Evolutionary conservation across 1,140 invertebrate genomes (phyloP).

Genomic region (Trichonephila clavata): DNA sequence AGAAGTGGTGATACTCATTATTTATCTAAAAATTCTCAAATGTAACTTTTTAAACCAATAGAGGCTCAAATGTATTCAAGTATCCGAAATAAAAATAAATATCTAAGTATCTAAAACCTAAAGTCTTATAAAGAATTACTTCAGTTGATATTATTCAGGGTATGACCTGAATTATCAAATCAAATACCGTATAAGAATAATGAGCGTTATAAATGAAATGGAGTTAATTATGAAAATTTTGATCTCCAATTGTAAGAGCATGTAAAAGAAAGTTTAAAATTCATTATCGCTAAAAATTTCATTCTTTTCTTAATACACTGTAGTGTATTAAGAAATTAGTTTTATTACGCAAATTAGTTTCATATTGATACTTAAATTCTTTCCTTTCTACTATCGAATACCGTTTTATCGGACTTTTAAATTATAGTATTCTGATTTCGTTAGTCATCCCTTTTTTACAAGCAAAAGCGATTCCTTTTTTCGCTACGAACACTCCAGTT

Average conservation of each 20-base stretch:
- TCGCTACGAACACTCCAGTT: neutral
- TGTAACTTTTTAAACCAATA: no score
- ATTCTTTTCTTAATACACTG: neutral
- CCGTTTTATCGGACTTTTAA: neutral
- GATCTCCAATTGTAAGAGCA: no score
- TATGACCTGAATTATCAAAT: no score
- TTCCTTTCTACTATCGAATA: neutral
- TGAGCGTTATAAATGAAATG: neutral
- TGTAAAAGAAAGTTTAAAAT: neutral
- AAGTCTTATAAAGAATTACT: no score
- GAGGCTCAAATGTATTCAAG: no score
- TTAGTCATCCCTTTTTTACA: neutral
- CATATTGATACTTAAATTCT: neutral
- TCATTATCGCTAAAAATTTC: neutral
- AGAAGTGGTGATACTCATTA: no score
- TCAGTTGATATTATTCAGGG: no score
- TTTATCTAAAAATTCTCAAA: no score
- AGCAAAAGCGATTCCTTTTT: conserved; percentile 6
- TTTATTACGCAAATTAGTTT: neutral
- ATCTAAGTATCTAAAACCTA: no score
- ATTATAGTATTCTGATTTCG: neutral
- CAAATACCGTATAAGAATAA: no score
- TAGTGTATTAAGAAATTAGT: no score
- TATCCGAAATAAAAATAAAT: no score
- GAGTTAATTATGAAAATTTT: neutral